Evolutionary conservation across 2,797 vertebrate species (phyloP).

Genomic region (Dendrocincla fuliginosa): DNA sequence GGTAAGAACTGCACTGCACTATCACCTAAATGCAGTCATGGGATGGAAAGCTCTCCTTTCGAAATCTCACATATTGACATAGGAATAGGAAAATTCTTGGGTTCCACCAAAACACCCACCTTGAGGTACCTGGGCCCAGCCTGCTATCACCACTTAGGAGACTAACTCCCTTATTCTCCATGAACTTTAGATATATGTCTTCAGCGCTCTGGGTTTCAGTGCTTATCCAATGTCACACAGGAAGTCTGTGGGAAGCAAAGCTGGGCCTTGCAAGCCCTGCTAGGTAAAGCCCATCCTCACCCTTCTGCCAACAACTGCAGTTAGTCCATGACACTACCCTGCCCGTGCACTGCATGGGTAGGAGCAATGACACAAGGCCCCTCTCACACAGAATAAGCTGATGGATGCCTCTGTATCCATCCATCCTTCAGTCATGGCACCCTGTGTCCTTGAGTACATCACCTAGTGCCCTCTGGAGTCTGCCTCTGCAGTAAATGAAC

Average conservation of each 20-base stretch:
- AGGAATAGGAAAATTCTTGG: not conserved
- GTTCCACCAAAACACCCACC: not conserved
- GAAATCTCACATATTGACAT: not conserved
- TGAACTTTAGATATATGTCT: not conserved
- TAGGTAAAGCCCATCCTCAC: not conserved
- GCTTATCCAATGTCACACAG: not conserved
- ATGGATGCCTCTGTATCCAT: not conserved
- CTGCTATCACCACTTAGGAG: not conserved
- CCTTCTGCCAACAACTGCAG: rapidly evolving
- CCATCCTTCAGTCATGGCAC: not conserved
- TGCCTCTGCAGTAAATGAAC: not conserved
- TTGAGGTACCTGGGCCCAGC: not conserved
- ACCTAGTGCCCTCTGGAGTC: not conserved
- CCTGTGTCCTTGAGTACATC: not conserved
- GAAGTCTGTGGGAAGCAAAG: not conserved
- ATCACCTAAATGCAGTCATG: not conserved
- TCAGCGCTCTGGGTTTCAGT: not conserved
- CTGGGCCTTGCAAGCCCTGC: not conserved
- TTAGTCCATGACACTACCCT: not conserved
- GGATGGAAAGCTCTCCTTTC: not conserved
- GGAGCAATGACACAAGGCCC: not conserved
- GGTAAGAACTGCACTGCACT: not conserved
- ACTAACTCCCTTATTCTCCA: not conserved
- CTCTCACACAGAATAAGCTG: not conserved
- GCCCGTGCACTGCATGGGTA: not conserved